A percentile compares a stretch with the other conserved stretches of the same genome.
These are phyloP conservation scores for Mus caroli DNA, from an alignment of 2,797 vertebrate species.

Conservation along the genomic window DNA sequence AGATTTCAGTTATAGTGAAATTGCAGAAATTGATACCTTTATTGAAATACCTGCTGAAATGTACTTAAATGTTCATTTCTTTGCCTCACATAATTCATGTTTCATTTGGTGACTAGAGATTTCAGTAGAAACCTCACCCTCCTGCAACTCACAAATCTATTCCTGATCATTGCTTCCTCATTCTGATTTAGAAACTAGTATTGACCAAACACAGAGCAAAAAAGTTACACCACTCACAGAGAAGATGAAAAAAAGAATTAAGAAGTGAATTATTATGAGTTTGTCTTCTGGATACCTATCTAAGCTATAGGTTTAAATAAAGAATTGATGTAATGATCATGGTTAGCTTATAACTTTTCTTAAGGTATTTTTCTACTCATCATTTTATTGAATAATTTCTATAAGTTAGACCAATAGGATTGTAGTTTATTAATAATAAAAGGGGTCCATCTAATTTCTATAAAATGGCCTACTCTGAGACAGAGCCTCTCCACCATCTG, in stretches of 20 bases:
- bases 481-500: not conserved
- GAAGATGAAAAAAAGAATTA: not conserved
- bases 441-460: not conserved
- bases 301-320: not conserved
- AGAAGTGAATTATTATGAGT: not conserved
- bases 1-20: not conserved
- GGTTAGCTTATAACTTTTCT: not conserved
- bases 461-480: not conserved
- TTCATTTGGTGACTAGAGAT: not conserved
- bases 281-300: not conserved
- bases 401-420: not conserved
- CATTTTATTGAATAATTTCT: not conserved
- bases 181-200: not conserved
- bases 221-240: not conserved
- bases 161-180: not conserved
- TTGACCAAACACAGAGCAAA: not conserved
- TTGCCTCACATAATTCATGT: not conserved
- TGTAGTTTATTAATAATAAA: not conserved
- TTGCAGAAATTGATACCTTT: not conserved
- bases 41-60: slow-evolving; percentile 73
- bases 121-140: not conserved
- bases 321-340: not conserved
- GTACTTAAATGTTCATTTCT: not conserved
- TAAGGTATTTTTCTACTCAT: not conserved
- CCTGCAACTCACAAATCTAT: not conserved